These are phyloP conservation scores for Ormyrus pomaceus DNA, from an alignment of 2,888 invertebrate genomes.

Conservation along the genomic window DNA sequence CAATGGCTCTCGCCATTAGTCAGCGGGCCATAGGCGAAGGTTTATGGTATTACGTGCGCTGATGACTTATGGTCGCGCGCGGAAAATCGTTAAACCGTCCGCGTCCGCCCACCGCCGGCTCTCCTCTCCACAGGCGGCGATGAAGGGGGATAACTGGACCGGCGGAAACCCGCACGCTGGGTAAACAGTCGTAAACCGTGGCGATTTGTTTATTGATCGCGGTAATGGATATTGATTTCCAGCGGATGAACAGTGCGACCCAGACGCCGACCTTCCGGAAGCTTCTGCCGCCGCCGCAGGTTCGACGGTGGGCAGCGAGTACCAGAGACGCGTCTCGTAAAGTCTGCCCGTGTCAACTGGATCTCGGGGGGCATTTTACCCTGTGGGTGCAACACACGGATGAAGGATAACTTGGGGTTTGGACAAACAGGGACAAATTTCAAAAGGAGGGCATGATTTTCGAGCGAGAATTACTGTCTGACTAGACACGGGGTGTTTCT, in stretches of 20 bases:
- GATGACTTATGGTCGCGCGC: conserved; percentile 63
- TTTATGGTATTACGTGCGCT: conserved; percentile 60
- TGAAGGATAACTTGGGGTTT: too few relatives aligned
- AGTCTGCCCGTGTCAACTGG: not conserved
- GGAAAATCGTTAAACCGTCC: conserved; percentile 63
- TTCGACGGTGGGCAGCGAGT: not conserved
- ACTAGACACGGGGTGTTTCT: too few relatives aligned
- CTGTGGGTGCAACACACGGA: too few relatives aligned
- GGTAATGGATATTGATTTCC: conserved; percentile 61
- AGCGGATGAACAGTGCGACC: not conserved
- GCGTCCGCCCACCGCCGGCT: not conserved
- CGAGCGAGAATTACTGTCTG: too few relatives aligned
- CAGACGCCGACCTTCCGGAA: not conserved
- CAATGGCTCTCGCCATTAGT: conserved; percentile 61
- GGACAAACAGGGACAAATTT: too few relatives aligned
- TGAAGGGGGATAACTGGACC: not conserved
- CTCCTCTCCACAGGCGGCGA: not conserved
- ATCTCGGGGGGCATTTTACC: too few relatives aligned
- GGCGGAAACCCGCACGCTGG: conserved; percentile 56
- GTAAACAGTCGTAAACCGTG: conserved; percentile 64
- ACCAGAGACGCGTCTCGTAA: not conserved
- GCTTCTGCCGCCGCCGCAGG: not conserved
- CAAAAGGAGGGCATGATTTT: too few relatives aligned
- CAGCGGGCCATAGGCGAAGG: conserved; percentile 60
- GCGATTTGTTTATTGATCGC: conserved; percentile 57